These are phyloP conservation scores for Drosophila suboccidentalis DNA, from an alignment of 2,888 invertebrate species.

Conservation along the genomic window DNA sequence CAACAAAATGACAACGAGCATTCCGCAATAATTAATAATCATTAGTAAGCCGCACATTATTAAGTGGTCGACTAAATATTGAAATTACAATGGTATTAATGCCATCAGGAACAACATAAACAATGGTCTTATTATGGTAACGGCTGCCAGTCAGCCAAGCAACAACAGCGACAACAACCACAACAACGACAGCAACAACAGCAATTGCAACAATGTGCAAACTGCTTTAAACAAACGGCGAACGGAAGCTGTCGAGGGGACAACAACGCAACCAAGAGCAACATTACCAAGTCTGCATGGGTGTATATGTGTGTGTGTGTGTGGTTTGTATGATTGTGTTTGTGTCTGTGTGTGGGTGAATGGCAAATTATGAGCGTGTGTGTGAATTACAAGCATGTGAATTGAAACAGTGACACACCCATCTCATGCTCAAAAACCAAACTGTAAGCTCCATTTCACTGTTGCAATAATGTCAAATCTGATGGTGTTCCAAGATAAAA, in stretches of 20 bases:
- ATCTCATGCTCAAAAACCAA: constrained; percentile 40
- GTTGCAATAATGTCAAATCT: constrained; percentile 9
- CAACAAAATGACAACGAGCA: constrained; percentile 59
- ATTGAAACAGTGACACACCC: constrained; percentile 75
- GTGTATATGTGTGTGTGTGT: constrained; percentile 1
- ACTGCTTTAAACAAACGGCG: constrained; percentile 73
- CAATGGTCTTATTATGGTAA: constrained; percentile 72
- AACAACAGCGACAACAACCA: constrained; percentile 27
- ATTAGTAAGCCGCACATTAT: constrained; percentile 80
- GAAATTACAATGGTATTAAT: constrained; percentile 79
- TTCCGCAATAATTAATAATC: constrained; percentile 79
- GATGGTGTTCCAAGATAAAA: constrained; percentile 17
- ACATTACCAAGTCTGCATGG: constrained; percentile 44
- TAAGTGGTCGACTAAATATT: constrained; percentile 82
- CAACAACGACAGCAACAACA: constrained; percentile 27
- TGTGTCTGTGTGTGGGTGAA: constrained; percentile 24
- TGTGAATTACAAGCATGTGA: constrained; percentile 76
- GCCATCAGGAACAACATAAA: constrained; percentile 76
- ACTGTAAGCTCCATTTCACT: constrained; percentile 34
- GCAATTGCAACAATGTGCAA: constrained; percentile 72
- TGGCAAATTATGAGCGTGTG: constrained; percentile 72
- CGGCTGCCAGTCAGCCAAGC: constrained; percentile 51
- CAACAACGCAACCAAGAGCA: constrained; percentile 38
- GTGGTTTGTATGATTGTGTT: not conserved
- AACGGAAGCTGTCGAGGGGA: constrained; percentile 34